Conservation (phyloP, 2,113 vertebrate species). For the Lepus europaeus region DNA sequence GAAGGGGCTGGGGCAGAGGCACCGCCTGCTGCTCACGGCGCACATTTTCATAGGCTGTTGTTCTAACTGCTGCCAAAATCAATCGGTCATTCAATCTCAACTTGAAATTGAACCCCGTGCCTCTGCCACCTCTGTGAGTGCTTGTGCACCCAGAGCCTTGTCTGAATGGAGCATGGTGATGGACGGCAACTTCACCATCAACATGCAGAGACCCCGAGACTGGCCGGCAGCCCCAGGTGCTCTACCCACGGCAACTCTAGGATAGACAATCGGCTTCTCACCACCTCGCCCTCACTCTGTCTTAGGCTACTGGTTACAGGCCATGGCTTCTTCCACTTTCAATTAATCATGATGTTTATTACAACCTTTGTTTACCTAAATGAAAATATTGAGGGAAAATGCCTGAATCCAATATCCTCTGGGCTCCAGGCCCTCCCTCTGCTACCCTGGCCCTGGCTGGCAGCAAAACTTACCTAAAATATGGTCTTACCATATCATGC, state of each 20-base stretch:
- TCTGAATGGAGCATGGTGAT: not conserved
- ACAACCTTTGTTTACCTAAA: slow-evolving; percentile 1
- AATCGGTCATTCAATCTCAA: not conserved
- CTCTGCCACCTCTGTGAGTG: not conserved
- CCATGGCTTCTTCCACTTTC: not conserved
- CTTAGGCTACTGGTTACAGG: not conserved
- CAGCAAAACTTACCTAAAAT: not conserved
- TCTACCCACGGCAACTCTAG: not conserved
- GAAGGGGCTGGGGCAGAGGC: not conserved
- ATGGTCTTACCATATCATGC: not conserved
- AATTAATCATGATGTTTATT: slow-evolving; percentile 10
- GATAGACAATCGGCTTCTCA: not conserved
- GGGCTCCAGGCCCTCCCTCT: not conserved
- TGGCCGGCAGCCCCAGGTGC: fast-evolving
- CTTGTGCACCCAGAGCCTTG: not conserved
- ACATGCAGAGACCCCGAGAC: not conserved
- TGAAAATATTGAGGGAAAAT: slow-evolving; percentile 21
- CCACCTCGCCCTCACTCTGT: not conserved
- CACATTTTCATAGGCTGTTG: not conserved
- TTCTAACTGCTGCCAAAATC: slow-evolving; percentile 40
- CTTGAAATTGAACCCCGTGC: not conserved
- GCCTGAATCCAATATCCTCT: not conserved
- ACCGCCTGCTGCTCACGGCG: not conserved
- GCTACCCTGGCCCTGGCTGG: not conserved
- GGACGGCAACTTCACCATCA: not conserved